Percentiles rank a stretch among this genome's conserved stretches.
Conservation (phyloP, 1,140 invertebrate species). For the Dendrolimus kikuchii region DNA sequence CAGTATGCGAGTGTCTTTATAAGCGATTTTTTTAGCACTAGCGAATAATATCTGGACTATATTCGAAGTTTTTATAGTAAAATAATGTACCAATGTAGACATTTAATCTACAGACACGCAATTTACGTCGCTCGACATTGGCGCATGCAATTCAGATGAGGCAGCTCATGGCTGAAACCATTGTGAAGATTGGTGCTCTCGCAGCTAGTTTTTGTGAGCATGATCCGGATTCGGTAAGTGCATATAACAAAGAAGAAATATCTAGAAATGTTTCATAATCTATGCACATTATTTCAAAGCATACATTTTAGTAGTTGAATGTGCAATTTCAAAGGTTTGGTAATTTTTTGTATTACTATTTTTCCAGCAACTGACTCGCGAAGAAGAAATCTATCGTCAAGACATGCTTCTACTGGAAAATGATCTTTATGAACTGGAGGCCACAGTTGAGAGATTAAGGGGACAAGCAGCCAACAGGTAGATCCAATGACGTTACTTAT, state of each 20-base stretch:
- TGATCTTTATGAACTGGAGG: constrained; percentile 94
- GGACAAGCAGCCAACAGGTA: constrained; percentile 94
- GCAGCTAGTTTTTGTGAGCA: constrained; percentile 64
- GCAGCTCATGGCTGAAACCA: constrained; percentile 92
- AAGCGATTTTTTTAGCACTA: constrained; percentile 20
- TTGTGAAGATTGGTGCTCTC: constrained; percentile 83
- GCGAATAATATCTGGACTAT: constrained; percentile 12
- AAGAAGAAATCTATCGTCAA: constrained; percentile 90
- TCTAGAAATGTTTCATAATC: too few species aligned
- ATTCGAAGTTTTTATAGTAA: constrained; percentile 5
- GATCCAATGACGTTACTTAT: background rate
- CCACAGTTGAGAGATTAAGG: constrained; percentile 93
- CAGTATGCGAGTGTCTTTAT: constrained; percentile 3
- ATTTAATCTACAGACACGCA: constrained; percentile 71
- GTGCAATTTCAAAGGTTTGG: background rate
- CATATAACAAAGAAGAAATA: background rate
- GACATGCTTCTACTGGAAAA: constrained; percentile 93
- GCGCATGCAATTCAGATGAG: constrained; percentile 91
- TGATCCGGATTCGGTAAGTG: constrained; percentile 47
- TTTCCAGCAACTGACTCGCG: constrained; percentile 51
- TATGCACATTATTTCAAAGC: too few species aligned
- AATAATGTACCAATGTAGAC: constrained; percentile 1
- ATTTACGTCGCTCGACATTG: constrained; percentile 90
- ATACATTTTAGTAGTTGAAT: background rate
- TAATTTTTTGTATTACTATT: constrained; percentile 6